These are phyloP conservation scores for Leucophora obtusa DNA, from an alignment of 2,888 invertebrate species.

Conservation along the genomic window DNA sequence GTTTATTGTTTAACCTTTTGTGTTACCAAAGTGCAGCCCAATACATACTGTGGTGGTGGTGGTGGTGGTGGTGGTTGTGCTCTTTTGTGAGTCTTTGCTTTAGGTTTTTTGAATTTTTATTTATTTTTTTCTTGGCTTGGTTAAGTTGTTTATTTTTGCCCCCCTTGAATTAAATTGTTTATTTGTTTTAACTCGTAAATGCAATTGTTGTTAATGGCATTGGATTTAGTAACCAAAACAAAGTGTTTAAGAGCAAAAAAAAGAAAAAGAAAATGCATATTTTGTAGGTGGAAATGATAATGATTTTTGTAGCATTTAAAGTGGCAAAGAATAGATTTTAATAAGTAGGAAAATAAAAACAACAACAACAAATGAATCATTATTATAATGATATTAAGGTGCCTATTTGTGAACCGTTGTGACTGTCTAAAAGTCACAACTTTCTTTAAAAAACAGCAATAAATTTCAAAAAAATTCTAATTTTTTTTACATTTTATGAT, in stretches of 20 bases:
- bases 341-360: background rate
- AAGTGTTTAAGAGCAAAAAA: background rate
- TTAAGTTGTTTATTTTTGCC: constrained; percentile 68
- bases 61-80: too few relatives aligned
- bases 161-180: constrained; percentile 78
- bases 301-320: constrained; percentile 38
- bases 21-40: constrained; percentile 65
- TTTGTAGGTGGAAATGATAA: constrained; percentile 35
- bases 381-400: background rate
- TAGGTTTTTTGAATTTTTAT: constrained; percentile 28
- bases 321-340: constrained; percentile 4
- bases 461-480: too few relatives aligned
- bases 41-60: constrained; percentile 27
- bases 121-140: constrained; percentile 48
- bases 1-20: constrained; percentile 72
- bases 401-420: too few relatives aligned
- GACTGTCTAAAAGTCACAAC: too few relatives aligned
- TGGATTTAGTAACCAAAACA: constrained; percentile 18
- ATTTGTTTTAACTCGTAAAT: constrained; percentile 70
- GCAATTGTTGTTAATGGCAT: constrained; percentile 56
- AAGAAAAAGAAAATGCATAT: background rate
- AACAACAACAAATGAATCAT: background rate
- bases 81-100: constrained; percentile 34
- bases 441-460: too few relatives aligned
- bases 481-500: too few relatives aligned